Conservation (phyloP, 2,113 vertebrate genomes). For the Tetrao urogallus region DNA sequence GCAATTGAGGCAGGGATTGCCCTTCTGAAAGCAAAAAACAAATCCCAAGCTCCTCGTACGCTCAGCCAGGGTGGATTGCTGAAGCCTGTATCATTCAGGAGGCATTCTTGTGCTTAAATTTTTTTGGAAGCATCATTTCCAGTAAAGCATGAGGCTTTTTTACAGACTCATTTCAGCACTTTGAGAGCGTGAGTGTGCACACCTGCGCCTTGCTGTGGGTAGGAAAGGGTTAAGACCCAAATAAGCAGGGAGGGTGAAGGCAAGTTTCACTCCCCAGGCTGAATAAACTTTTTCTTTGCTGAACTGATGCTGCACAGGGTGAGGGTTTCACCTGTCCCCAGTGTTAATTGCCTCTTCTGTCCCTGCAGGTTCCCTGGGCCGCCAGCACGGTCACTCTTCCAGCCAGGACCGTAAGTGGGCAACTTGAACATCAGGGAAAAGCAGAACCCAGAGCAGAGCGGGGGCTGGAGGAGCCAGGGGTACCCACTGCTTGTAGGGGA, state of each 20-base stretch:
- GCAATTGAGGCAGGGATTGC: not conserved
- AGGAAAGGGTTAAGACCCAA: not conserved
- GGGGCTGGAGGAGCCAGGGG: not conserved
- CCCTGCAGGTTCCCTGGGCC: constrained; percentile 42
- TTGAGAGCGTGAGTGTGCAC: not conserved
- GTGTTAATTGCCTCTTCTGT: constrained; percentile 42
- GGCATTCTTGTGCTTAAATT: not conserved
- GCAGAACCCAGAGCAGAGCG: not conserved
- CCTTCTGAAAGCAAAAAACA: not conserved
- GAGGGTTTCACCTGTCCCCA: not conserved
- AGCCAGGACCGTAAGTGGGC: constrained; percentile 46
- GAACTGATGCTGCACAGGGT: not conserved
- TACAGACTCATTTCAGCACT: not conserved
- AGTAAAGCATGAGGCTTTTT: not conserved
- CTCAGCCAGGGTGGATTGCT: not conserved
- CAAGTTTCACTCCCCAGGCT: not conserved
- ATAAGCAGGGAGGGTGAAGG: not conserved
- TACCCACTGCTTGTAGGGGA: not conserved
- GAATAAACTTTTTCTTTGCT: not conserved
- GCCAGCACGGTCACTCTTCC: constrained; percentile 20
- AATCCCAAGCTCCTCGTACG: not conserved
- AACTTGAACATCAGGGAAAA: fast-evolving
- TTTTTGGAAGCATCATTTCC: not conserved
- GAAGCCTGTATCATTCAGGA: not conserved
- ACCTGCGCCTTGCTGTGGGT: not conserved